A percentile compares a stretch with the other conserved stretches of the same genome.
Conservation (phyloP, 2,113 vertebrate genomes). For the Epinephelus cyanopodus region DNA sequence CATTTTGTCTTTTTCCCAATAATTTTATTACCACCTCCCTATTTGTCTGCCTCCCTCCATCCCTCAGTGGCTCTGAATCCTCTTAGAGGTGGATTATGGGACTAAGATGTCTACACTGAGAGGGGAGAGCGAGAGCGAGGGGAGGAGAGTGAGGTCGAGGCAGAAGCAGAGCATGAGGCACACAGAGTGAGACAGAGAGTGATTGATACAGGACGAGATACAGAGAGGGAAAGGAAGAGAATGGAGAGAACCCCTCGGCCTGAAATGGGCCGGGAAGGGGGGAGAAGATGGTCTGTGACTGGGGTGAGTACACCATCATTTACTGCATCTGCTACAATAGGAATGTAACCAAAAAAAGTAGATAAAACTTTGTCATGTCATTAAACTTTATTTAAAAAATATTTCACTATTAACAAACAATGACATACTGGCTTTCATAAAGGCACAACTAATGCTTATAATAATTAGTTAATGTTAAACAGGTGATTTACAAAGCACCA, state of each 20-base stretch:
- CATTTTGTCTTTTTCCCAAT: slow-evolving; percentile 3
- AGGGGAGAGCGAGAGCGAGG: slow-evolving; percentile 20
- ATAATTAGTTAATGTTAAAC: no score
- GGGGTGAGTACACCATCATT: slow-evolving; percentile 57
- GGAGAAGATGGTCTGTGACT: slow-evolving; percentile 43
- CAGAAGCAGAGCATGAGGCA: slow-evolving; percentile 24
- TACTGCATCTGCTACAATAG: not conserved
- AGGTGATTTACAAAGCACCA: no score
- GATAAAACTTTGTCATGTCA: no score
- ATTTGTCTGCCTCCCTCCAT: slow-evolving; percentile 30
- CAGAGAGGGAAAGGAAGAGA: slow-evolving; percentile 20
- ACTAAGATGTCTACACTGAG: slow-evolving; percentile 74
- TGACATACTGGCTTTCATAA: no score
- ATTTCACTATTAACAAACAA: no score
- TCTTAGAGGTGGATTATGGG: slow-evolving; percentile 83
- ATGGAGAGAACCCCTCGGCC: slow-evolving; percentile 65
- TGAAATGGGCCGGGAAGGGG: slow-evolving; percentile 48
- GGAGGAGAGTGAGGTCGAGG: slow-evolving; percentile 20
- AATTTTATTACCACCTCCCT: slow-evolving; percentile 18
- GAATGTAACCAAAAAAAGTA: not conserved
- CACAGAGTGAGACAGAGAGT: slow-evolving; percentile 39
- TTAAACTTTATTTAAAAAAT: no score
- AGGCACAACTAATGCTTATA: no score
- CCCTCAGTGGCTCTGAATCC: slow-evolving; percentile 74
- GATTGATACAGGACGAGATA: not conserved